Evolutionary conservation across 30 jellyfish, hydroid and myxozoan genomes (phyloP), one percentile per base, ranked within the genome.

Genomic region (Phacellophora camtschatica): DNA sequence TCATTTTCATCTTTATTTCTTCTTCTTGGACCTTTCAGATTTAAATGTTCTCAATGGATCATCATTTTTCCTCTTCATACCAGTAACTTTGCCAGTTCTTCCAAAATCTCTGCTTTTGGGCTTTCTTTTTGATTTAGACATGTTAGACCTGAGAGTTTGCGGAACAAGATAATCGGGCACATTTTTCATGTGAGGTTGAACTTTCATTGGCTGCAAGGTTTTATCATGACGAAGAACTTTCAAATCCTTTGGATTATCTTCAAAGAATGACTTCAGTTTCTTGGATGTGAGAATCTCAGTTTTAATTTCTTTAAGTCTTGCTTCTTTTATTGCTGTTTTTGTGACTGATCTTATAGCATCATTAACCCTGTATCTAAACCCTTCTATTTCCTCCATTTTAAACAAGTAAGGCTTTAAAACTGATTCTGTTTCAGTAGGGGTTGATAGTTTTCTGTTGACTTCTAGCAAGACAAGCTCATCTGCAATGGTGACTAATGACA

Each of bases 141-240:
- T 25, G 11, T 49, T 82, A 29, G 89, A 85, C 55, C 74, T 94
- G 24, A 94, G 61, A 19, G 99, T 59, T 22, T 53, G 82, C 20
- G 99, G 99, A 11, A 94, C 96, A 19, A 87, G 83, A 53, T 94
- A 94, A 13, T 94, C 99, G 12, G 99, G 99, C 10, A 94, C 89
- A 87, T 94, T 88, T 69, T 88, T 94, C 95, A 94, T 32, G 63
- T 94, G 97, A 13, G 97, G 96, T 24, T 83, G 96, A 53, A 79
- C 82, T 32, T 75, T 89, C 20, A 83, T 66, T 28, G 97, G 97
- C 49, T 48, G 83, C 72, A 81, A 51, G 27, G 87, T 56, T 69
- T 94, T 94, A 32, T 94, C 97, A 84, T 87, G 97, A 0, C 97
- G 95, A 61, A 94, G 51, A 25, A 94, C 96, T 70, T 82, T 82